phyloP scores from a whole-genome alignment of 2,888 invertebrate species.

The Lymantria dispar region DNA sequence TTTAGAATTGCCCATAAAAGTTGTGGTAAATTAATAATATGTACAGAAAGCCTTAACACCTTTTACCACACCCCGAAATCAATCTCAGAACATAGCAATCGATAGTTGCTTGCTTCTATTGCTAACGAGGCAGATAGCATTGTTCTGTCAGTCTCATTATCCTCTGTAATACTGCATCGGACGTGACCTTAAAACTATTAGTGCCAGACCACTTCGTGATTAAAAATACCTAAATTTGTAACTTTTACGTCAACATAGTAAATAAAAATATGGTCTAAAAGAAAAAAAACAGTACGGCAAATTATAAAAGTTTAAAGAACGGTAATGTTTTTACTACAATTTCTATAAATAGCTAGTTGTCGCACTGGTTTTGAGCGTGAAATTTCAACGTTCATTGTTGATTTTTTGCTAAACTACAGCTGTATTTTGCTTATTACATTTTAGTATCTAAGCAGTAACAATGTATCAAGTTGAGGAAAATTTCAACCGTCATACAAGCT shows the following conservation, averaged over 20 bases:
- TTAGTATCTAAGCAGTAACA: slow-evolving; percentile 25
- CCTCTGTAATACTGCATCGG: too few relatives aligned
- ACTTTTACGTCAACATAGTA: neutral
- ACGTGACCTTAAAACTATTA: neutral
- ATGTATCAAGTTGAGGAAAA: slow-evolving; percentile 40
- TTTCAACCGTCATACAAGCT: slow-evolving; percentile 48
- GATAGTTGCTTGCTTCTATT: too few relatives aligned
- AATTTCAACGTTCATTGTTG: slow-evolving; percentile 4
- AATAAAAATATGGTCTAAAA: neutral
- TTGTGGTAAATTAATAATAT: too few relatives aligned
- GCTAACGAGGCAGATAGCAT: too few relatives aligned
- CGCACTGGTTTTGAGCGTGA: slow-evolving; percentile 3
- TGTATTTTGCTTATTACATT: slow-evolving; percentile 18
- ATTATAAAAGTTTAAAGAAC: slow-evolving; percentile 1
- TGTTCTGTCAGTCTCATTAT: too few relatives aligned
- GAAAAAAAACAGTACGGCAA: neutral
- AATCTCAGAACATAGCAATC: too few relatives aligned
- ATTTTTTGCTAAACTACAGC: slow-evolving; percentile 15
- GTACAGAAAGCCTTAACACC: too few relatives aligned
- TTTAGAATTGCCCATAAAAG: too few relatives aligned
- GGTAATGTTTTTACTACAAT: slow-evolving; percentile 6
- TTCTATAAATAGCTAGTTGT: slow-evolving; percentile 8
- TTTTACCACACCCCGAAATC: too few relatives aligned
- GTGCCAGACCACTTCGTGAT: neutral
- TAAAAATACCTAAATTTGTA: neutral